A percentile compares a stretch with the other conserved stretches of the same genome.
Evolutionary conservation across 2,797 vertebrate genomes (phyloP).

Genomic region (Aphelocoma californica): DNA sequence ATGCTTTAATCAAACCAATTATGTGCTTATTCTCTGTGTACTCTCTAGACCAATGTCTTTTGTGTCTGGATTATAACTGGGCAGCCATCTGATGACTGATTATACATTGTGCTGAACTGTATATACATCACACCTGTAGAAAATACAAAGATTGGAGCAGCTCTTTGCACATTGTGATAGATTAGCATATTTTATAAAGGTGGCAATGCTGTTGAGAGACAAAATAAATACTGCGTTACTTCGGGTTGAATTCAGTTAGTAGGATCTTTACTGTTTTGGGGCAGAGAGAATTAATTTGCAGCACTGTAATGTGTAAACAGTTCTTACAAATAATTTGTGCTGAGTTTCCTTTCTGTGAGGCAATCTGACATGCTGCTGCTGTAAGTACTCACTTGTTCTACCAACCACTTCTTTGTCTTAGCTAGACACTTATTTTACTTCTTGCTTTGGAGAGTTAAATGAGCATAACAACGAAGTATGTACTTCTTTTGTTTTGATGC

Average conservation of each 20-base stretch:
- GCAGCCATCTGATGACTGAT: not conserved
- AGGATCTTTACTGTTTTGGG: not conserved
- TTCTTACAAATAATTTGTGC: not conserved
- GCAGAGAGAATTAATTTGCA: not conserved
- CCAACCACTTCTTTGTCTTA: not conserved
- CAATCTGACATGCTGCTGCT: not conserved
- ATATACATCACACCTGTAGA: not conserved
- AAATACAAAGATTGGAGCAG: not conserved
- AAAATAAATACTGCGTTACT: not conserved
- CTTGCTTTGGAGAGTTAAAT: not conserved
- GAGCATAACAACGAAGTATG: not conserved
- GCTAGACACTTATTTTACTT: not conserved
- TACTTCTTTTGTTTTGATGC: not conserved
- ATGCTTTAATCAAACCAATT: not conserved
- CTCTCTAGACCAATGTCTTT: not conserved
- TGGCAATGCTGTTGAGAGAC: not conserved
- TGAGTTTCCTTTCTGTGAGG: not conserved
- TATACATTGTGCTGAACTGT: not conserved
- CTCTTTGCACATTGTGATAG: not conserved
- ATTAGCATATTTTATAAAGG: not conserved
- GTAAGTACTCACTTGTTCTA: not conserved
- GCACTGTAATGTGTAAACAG: not conserved
- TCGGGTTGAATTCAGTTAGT: not conserved
- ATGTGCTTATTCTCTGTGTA: not conserved
- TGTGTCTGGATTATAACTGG: not conserved